Evolutionary conservation across 2,888 invertebrate species (phyloP).

Genomic region (Athripsodes cinereus): DNA sequence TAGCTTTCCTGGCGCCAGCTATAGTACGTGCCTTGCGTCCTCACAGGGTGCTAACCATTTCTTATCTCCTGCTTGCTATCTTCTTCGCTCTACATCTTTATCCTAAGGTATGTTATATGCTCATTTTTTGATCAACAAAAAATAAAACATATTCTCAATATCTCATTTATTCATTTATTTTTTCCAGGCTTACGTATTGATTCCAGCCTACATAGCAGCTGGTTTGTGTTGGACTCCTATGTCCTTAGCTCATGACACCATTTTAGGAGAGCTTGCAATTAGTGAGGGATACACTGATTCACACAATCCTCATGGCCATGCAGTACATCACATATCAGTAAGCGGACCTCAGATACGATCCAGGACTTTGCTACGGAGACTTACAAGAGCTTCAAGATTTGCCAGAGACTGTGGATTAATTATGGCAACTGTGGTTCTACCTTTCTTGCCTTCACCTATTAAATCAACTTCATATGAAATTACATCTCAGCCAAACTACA

Average conservation of each 20-base stretch:
- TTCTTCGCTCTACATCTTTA: constrained; percentile 53
- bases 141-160: too few relatives aligned
- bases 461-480: not conserved
- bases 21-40: constrained; percentile 49
- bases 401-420: constrained; percentile 46
- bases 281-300: constrained; percentile 35
- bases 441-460: constrained; percentile 14
- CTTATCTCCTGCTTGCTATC: constrained; percentile 51
- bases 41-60: constrained; percentile 40
- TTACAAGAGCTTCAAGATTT: constrained; percentile 41
- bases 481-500: constrained; percentile 3
- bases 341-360: not conserved
- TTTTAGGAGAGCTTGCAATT: constrained; percentile 49
- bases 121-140: too few relatives aligned
- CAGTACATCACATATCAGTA: not conserved
- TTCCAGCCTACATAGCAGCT: constrained; percentile 48
- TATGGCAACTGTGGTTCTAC: constrained; percentile 40
- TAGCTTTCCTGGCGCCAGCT: constrained; percentile 47
- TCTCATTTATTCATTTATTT: too few relatives aligned
- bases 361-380: constrained; percentile 40
- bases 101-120: constrained; percentile 25
- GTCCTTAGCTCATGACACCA: constrained; percentile 51
- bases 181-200: constrained; percentile 46
- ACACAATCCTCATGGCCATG: not conserved
- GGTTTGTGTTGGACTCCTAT: constrained; percentile 56